These are phyloP conservation scores for Schizopygopsis pylzovi DNA, from an alignment of 2,797 vertebrate species.

Conservation along the genomic window DNA sequence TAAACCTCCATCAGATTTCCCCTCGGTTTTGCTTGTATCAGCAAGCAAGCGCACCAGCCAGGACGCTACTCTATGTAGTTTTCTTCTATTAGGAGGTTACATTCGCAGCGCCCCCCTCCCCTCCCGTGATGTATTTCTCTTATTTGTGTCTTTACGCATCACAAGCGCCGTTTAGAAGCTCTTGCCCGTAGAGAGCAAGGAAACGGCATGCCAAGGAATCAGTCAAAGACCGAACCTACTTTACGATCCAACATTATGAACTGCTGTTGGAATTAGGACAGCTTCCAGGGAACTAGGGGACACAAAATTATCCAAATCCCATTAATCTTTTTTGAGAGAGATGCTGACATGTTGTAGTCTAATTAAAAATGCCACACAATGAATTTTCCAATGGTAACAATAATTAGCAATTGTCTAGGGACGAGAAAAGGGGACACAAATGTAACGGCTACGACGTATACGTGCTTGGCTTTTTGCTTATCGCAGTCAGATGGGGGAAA, in stretches of 20 bases:
- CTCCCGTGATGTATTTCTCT: slow-evolving; percentile 67
- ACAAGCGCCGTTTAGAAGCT: slow-evolving; percentile 76
- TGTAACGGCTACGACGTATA: slow-evolving; percentile 59
- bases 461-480: slow-evolving; percentile 52
- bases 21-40: slow-evolving; percentile 65
- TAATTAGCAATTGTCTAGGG: slow-evolving; percentile 74
- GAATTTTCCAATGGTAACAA: slow-evolving; percentile 74
- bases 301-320: slow-evolving; percentile 78
- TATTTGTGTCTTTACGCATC: slow-evolving; percentile 73
- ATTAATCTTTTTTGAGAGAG: slow-evolving; percentile 77
- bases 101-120: slow-evolving; percentile 45
- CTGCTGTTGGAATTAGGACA: slow-evolving; percentile 69
- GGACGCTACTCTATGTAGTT: slow-evolving; percentile 68
- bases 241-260: slow-evolving; percentile 72
- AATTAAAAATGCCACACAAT: slow-evolving; percentile 78
- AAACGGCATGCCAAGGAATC: slow-evolving; percentile 68
- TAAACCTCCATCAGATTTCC: slow-evolving; percentile 57
- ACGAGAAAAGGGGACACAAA: slow-evolving; percentile 62
- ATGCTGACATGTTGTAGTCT: slow-evolving; percentile 80
- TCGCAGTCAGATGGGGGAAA: slow-evolving; percentile 57
- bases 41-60: slow-evolving; percentile 64
- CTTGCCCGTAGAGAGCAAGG: slow-evolving; percentile 58
- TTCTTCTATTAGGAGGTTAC: slow-evolving; percentile 74
- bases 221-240: slow-evolving; percentile 69
- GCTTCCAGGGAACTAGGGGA: slow-evolving; percentile 70